Percentiles rank a stretch among this genome's conserved stretches.
phyloP scores from a whole-genome alignment of 2,113 vertebrate species.

The Tapirus terrestris region DNA sequence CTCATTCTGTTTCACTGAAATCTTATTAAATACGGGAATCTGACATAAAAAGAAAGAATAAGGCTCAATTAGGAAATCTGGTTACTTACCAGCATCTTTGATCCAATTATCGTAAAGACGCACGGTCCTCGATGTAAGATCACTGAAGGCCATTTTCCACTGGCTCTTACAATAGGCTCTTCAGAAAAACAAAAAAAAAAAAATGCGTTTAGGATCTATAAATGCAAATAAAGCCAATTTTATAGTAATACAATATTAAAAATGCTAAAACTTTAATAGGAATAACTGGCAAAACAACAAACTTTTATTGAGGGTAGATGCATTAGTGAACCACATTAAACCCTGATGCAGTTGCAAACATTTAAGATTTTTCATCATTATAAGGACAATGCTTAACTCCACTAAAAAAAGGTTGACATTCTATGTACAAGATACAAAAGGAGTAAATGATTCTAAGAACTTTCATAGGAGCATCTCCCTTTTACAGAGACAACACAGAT shows the following conservation, averaged over 20 bases:
- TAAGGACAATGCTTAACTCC: background rate
- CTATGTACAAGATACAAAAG: background rate
- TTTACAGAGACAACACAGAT: background rate
- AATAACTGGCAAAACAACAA: constrained; percentile 42
- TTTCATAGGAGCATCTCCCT: background rate
- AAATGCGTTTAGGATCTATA: constrained; percentile 68
- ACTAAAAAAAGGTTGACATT: background rate
- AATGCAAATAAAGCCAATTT: constrained; percentile 70
- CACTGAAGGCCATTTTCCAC: constrained; percentile 90
- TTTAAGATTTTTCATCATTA: constrained; percentile 38
- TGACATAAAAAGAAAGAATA: background rate
- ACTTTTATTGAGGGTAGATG: constrained; percentile 49
- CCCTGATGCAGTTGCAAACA: background rate
- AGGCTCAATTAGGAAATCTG: background rate
- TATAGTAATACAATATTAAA: constrained; percentile 75
- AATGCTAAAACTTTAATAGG: constrained; percentile 64
- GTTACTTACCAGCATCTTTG: constrained; percentile 93
- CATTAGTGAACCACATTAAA: constrained; percentile 39
- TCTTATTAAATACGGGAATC: background rate
- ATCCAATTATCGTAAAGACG: constrained; percentile 93
- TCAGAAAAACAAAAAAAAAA: constrained; percentile 63
- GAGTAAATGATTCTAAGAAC: background rate
- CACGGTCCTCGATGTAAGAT: constrained; percentile 90
- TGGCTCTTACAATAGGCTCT: constrained; percentile 76
- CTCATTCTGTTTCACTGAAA: constrained; percentile 43